Evolutionary conservation across 2,797 vertebrate species (phyloP).

Genomic region (Enteromius afrohamiltoni): DNA sequence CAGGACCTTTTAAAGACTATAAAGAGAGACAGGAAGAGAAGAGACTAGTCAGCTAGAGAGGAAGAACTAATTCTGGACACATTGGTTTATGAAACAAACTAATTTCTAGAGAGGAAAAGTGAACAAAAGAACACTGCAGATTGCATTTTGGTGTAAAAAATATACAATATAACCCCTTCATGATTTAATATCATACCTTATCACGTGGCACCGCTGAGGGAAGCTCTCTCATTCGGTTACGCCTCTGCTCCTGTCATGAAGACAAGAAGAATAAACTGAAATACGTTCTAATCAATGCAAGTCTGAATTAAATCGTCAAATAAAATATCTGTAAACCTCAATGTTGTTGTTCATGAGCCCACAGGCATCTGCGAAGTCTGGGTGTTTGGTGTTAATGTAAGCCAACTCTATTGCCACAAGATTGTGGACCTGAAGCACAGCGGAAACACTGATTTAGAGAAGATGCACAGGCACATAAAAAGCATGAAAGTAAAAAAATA

Average conservation of each 20-base stretch:
- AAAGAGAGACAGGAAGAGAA: slow-evolving; percentile 67
- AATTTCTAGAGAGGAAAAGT: neutral
- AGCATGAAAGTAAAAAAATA: neutral
- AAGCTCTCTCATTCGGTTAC: slow-evolving; percentile 91
- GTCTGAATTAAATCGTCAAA: neutral
- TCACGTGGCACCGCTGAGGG: slow-evolving; percentile 87
- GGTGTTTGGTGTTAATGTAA: slow-evolving; percentile 99
- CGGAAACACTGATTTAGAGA: neutral
- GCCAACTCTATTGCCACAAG: slow-evolving; percentile 97
- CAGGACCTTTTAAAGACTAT: slow-evolving; percentile 90
- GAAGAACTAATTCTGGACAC: neutral
- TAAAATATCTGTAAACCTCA: slow-evolving; percentile 78
- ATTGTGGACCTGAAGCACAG: slow-evolving; percentile 89
- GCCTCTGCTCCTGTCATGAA: slow-evolving; percentile 89
- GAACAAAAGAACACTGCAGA: neutral
- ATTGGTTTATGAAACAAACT: neutral
- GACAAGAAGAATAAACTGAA: neutral
- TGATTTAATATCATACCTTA: slow-evolving; percentile 80
- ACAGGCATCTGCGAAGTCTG: slow-evolving; percentile 97
- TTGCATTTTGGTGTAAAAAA: neutral
- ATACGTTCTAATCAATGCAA: neutral
- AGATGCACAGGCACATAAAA: neutral
- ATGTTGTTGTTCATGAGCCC: slow-evolving; percentile 98
- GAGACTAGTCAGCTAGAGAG: slow-evolving; percentile 57
- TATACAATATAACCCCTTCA: neutral